A percentile compares a stretch with the other conserved stretches of the same genome.
These are phyloP conservation scores for Parazoanthus swiftii DNA, from an alignment of 92 coral and sea anemone genomes.

Conservation along the genomic window DNA sequence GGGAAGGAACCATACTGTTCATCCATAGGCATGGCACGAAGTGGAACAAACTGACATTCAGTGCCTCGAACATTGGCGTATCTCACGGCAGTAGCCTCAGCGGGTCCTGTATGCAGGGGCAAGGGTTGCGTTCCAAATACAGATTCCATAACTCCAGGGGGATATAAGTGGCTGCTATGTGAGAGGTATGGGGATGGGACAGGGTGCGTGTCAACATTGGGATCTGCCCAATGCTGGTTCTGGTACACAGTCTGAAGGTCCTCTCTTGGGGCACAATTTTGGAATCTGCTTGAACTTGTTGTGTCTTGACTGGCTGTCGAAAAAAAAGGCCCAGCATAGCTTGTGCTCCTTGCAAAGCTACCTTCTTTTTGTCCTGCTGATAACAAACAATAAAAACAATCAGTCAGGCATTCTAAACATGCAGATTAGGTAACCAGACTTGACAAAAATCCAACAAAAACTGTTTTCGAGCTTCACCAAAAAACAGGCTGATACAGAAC, in stretches of 20 bases:
- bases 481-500: too few relatives aligned
- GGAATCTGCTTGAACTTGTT: neutral
- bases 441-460: neutral
- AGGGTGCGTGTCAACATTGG: neutral
- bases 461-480: neutral
- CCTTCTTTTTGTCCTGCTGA: neutral
- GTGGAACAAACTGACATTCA: neutral
- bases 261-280: neutral
- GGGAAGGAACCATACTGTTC: neutral
- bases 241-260: conserved; percentile 4
- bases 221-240: neutral
- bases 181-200: neutral
- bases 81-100: neutral
- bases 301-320: neutral
- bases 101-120: neutral
- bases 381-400: neutral
- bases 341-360: neutral
- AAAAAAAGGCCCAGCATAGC: neutral
- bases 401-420: neutral
- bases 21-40: neutral
- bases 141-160: neutral
- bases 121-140: neutral
- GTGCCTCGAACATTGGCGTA: neutral
- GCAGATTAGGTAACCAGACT: neutral
- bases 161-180: neutral